phyloP scores from a whole-genome alignment of 1,140 invertebrate species.

The Drosophila repleta region DNA sequence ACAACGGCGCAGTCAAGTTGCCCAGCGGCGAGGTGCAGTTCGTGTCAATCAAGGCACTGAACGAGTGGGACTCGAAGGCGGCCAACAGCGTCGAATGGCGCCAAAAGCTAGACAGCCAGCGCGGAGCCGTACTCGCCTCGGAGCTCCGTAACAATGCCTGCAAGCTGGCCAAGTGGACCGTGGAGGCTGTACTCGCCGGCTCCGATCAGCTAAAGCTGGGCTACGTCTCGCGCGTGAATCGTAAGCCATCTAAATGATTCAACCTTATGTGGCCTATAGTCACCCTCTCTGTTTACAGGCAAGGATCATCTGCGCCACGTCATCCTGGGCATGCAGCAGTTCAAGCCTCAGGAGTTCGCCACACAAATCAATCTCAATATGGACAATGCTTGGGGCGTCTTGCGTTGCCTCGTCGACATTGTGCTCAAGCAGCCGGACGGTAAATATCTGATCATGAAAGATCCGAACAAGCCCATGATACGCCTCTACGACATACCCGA shows the following conservation, averaged over 20 bases:
- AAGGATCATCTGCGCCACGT: slow-evolving; percentile 97
- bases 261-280: background rate
- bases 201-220: slow-evolving; percentile 99
- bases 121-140: slow-evolving; percentile 98
- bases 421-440: slow-evolving; percentile 99
- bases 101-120: slow-evolving; percentile 97
- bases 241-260: slow-evolving; percentile 71
- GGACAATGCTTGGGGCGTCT: slow-evolving; percentile 99
- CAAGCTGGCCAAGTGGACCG: slow-evolving; percentile 99
- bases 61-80: slow-evolving; percentile 99
- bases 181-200: slow-evolving; percentile 97
- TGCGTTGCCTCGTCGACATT: slow-evolving; percentile 98
- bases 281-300: slow-evolving; percentile 8
- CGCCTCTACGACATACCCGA: slow-evolving; percentile 98
- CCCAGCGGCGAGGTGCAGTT: slow-evolving; percentile 96
- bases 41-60: slow-evolving; percentile 98
- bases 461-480: slow-evolving; percentile 99
- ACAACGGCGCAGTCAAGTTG: slow-evolving; percentile 96
- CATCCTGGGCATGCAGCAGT: slow-evolving; percentile 99
- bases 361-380: slow-evolving; percentile 99
- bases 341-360: slow-evolving; percentile 99
- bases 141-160: slow-evolving; percentile 99
- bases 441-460: slow-evolving; percentile 99
- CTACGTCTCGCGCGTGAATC: slow-evolving; percentile 96
- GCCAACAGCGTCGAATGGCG: slow-evolving; percentile 99